These are phyloP conservation scores for Arctopsyche grandis DNA, from an alignment of 1,140 invertebrate genomes.

Conservation along the genomic window DNA sequence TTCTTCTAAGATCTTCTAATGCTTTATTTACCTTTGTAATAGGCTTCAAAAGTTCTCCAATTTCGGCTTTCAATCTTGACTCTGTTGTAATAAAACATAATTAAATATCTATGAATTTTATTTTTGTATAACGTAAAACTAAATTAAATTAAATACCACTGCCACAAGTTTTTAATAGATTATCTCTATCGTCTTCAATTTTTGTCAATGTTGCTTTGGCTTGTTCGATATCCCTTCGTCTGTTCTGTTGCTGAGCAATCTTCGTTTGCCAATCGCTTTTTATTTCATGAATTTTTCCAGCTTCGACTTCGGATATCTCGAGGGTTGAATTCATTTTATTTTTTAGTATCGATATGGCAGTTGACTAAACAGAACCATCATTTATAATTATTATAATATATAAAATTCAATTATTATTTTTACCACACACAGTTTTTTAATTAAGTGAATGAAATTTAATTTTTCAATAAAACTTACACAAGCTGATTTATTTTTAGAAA, in stretches of 20 bases:
- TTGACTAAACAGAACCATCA: no score
- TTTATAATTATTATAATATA: no score
- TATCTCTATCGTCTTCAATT: constrained; percentile 63
- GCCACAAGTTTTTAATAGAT: constrained; percentile 62
- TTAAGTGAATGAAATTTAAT: background rate
- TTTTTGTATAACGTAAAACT: no score
- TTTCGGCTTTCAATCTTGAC: constrained; percentile 56
- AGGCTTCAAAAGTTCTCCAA: constrained; percentile 56
- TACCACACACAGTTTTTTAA: no score
- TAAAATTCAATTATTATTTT: no score
- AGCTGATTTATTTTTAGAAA: background rate
- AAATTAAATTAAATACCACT: constrained; percentile 58
- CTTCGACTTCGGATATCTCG: constrained; percentile 42
- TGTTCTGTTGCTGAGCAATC: constrained; percentile 60
- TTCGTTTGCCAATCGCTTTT: constrained; percentile 63
- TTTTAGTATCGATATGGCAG: background rate
- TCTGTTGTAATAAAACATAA: constrained; percentile 50
- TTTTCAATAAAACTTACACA: background rate
- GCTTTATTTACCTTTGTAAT: constrained; percentile 56
- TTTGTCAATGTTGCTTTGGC: constrained; percentile 66
- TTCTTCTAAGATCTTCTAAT: constrained; percentile 57
- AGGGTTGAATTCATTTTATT: background rate
- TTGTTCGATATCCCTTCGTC: constrained; percentile 62
- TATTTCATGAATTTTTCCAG: constrained; percentile 64
- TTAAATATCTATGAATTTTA: background rate